phyloP scores from a whole-genome alignment of 2,888 invertebrate species.

The Molanna angustata region DNA sequence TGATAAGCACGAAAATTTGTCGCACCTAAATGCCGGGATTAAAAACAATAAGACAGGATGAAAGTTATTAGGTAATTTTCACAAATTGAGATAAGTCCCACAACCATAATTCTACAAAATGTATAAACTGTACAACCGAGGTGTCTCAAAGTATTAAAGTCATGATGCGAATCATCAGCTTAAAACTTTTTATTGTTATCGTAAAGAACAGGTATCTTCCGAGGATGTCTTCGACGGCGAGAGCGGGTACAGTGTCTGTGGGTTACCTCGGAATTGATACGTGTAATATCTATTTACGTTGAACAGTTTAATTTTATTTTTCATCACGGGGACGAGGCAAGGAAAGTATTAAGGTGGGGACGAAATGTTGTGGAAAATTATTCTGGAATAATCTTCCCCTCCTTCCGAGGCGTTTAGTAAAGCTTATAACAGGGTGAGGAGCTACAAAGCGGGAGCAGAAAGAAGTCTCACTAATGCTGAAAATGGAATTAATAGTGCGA shows the following conservation, averaged over 20 bases:
- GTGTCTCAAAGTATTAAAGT: background rate
- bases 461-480: slow-evolving; percentile 16
- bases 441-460: slow-evolving; percentile 11
- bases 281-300: slow-evolving; percentile 25
- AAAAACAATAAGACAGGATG: no score
- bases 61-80: no score
- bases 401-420: slow-evolving; percentile 21
- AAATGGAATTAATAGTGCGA: slow-evolving; percentile 15
- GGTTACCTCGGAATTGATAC: slow-evolving; percentile 28
- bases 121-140: no score
- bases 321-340: slow-evolving; percentile 23
- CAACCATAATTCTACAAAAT: no score
- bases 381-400: slow-evolving; percentile 25
- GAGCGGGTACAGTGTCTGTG: slow-evolving; percentile 1
- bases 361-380: slow-evolving; percentile 32
- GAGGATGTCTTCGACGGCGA: no score
- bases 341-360: slow-evolving; percentile 18
- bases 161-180: background rate
- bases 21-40: no score
- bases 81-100: no score
- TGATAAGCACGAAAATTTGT: no score
- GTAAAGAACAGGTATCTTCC: slow-evolving; percentile 11
- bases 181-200: slow-evolving; percentile 2
- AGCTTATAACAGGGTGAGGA: slow-evolving; percentile 19
- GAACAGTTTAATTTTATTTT: slow-evolving; percentile 28